Conservation (phyloP, 2,888 invertebrate genomes). For the Trichacis sp. region DNA sequence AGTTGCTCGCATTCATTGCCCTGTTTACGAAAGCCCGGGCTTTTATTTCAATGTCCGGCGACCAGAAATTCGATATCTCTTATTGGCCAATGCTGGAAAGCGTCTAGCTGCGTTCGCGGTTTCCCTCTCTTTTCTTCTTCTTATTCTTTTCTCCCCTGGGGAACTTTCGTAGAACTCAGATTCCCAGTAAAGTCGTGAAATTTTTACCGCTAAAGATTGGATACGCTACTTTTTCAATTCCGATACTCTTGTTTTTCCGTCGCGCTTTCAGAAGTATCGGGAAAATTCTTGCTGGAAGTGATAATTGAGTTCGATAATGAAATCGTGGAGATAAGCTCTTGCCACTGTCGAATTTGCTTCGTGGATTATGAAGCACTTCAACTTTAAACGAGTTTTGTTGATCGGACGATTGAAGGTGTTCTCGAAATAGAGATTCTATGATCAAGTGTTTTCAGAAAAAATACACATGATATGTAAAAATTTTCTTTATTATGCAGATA, state of each 20-base stretch:
- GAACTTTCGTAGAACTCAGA: slow-evolving; percentile 10
- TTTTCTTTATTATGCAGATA: no score
- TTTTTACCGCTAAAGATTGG: not conserved
- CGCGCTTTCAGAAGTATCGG: not conserved
- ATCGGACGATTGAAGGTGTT: slow-evolving; percentile 20
- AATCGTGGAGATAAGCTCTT: slow-evolving; percentile 1
- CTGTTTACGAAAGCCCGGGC: slow-evolving; percentile 19
- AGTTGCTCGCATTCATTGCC: slow-evolving; percentile 23
- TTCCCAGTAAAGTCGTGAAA: not conserved
- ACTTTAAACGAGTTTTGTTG: slow-evolving; percentile 22
- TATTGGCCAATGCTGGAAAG: slow-evolving; percentile 24
- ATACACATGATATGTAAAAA: no score
- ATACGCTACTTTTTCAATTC: not conserved
- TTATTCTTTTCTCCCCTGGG: slow-evolving; percentile 16
- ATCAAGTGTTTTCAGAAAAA: no score
- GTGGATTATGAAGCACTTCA: slow-evolving; percentile 21
- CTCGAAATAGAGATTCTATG: no score
- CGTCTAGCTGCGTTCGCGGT: slow-evolving; percentile 8
- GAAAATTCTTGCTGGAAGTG: not conserved
- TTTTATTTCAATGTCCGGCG: slow-evolving; percentile 26
- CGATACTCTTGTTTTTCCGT: not conserved
- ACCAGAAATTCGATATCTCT: slow-evolving; percentile 39
- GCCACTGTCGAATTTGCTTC: slow-evolving; percentile 16
- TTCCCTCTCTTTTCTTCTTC: no score
- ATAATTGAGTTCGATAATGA: not conserved